Evolutionary conservation across 2,113 vertebrate species (phyloP), one percentile per base, ranked within the genome.

Genomic region (Odobenus rosmarus): DNA sequence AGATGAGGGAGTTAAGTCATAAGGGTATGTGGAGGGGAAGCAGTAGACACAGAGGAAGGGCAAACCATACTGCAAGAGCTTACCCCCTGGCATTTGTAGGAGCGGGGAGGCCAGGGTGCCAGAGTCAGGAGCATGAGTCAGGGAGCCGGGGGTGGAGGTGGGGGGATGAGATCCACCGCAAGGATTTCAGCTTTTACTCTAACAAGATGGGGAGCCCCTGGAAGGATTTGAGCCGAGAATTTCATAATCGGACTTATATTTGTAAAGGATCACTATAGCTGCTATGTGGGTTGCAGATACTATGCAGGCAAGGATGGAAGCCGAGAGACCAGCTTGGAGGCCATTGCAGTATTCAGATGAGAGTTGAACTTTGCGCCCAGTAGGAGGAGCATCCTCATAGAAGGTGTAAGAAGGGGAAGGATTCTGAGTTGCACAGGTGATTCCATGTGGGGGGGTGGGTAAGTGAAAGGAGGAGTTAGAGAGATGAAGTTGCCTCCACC

Each of bases 11-110:
- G 19, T 33, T 11, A 26, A 21, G 46, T 49, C 36, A 7, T 5
- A 26, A 31, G 23, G 6, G 0, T 33, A 1, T 21, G 15, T 6
- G 6, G 18, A 16, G 4, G 4, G n/a, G 39, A 31, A 46, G 26
- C 46, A 19, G 5, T 14, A 12, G 33, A 36, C 14, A 4, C 33
- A 5, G 33, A 42, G 77, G 36, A 61, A 81, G 59, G 61, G 33
- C 36, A 55, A 81, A 42, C 59, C 10, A 16, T 5, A 31, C 1
- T 4, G 59, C 3, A 14, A 36, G 49, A 53, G 23, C 5, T 7
- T 15, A 36, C 46, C 53, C 46, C 53, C 74, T 31, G 53, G 42
- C 61, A 80, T 74, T 23, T 39, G 8, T 24, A 61, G 46, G 2
- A 55, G 12, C 18, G 7, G 16, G 24, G 24, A 24, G 59, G 33